Conservation (phyloP, 2,113 vertebrate species). For the Lophius piscatorius region DNA sequence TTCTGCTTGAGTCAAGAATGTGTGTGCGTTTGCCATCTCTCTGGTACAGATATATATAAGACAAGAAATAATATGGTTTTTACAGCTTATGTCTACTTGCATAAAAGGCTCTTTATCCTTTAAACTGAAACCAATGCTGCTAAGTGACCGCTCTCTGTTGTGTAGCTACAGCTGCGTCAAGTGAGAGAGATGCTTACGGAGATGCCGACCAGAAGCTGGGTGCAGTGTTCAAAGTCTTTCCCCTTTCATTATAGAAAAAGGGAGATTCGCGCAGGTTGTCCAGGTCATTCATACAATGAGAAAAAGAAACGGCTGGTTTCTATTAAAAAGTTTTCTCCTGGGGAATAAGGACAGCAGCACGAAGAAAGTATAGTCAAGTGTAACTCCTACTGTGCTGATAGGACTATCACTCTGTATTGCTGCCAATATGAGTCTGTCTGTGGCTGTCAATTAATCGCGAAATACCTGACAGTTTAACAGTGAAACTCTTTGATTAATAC, state of each 20-base stretch:
- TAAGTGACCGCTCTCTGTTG: constrained; percentile 39
- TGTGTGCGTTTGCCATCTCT: too few species aligned
- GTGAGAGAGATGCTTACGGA: not conserved
- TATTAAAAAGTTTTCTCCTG: not conserved
- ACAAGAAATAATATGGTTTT: constrained; percentile 12
- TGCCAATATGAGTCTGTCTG: too few species aligned
- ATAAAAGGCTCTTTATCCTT: constrained; percentile 34
- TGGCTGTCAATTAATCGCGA: too few species aligned
- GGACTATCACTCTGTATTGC: too few species aligned
- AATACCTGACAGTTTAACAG: not conserved
- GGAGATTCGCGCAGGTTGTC: not conserved
- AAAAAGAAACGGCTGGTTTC: constrained; percentile 6
- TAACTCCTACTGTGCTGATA: not conserved
- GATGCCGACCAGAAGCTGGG: constrained; percentile 1
- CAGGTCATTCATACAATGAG: not conserved
- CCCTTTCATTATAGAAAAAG: not conserved
- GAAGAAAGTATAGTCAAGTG: not conserved
- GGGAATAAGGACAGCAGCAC: not conserved
- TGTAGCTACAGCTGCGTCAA: constrained; percentile 3
- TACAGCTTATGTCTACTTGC: constrained; percentile 4
- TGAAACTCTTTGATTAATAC: not conserved
- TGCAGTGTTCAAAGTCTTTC: not conserved
- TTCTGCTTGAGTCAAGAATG: too few species aligned
- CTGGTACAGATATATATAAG: too few species aligned
- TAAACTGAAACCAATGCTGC: constrained; percentile 49